A percentile compares a stretch with the other conserved stretches of the same genome.
Evolutionary conservation across 2,888 invertebrate species (phyloP).

Genomic region (Mactromeris polynyma): DNA sequence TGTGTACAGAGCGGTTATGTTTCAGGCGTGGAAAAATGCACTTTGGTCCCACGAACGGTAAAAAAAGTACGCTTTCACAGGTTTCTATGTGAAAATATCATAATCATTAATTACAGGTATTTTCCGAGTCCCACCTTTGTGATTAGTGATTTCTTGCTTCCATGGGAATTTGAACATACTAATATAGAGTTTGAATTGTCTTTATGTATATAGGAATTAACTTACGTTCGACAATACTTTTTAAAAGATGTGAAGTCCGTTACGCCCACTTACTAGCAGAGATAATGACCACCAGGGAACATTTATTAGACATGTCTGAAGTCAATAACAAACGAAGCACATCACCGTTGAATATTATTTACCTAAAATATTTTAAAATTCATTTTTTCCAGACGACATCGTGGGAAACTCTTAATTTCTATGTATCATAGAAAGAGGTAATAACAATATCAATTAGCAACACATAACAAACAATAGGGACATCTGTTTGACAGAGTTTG

Average conservation of each 20-base stretch:
- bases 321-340: background rate
- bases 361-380: background rate
- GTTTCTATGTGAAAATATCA: background rate
- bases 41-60: background rate
- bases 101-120: background rate
- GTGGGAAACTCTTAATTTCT: background rate
- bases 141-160: conserved; percentile 2
- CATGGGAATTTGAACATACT: background rate
- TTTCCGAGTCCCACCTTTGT: background rate
- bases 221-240: background rate
- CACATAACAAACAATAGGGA: background rate
- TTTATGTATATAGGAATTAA: background rate
- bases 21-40: conserved; percentile 23
- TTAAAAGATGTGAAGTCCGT: background rate
- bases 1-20: conserved; percentile 11
- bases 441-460: background rate
- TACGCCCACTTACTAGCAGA: background rate
- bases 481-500: background rate
- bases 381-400: background rate
- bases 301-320: background rate
- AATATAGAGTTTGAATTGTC: background rate
- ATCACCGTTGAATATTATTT: background rate
- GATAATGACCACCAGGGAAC: background rate
- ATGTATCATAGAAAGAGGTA: background rate
- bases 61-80: background rate